These are phyloP conservation scores for Tridacna crocea DNA, from an alignment of 2,888 invertebrate genomes.

Conservation along the genomic window DNA sequence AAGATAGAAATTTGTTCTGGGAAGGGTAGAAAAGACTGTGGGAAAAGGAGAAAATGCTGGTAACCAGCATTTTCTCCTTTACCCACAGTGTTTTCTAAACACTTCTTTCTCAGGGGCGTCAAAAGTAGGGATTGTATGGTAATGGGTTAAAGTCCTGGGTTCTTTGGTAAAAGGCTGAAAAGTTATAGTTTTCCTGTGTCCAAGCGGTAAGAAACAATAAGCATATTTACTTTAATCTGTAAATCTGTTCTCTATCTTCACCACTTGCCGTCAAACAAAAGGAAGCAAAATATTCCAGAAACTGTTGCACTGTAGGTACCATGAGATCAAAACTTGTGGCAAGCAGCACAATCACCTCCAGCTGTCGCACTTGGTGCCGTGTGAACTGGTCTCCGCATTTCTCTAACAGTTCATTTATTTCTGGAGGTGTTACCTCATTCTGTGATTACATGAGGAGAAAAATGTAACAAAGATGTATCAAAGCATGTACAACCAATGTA, in stretches of 20 bases:
- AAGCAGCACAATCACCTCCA: constrained; percentile 74
- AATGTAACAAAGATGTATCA: not conserved
- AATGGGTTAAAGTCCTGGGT: too few species aligned
- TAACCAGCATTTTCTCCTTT: too few species aligned
- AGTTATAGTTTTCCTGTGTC: too few species aligned
- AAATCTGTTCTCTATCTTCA: constrained; percentile 46
- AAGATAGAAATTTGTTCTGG: too few species aligned
- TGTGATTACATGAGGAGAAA: constrained; percentile 29
- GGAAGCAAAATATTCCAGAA: constrained; percentile 74
- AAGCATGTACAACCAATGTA: too few species aligned
- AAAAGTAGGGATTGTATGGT: too few species aligned
- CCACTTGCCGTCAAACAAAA: constrained; percentile 44
- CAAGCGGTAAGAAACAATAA: too few species aligned
- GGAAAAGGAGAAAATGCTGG: too few species aligned
- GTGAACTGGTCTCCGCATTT: constrained; percentile 68
- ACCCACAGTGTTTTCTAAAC: too few species aligned
- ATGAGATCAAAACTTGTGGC: constrained; percentile 75
- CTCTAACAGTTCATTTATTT: constrained; percentile 70
- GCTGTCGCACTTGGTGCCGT: constrained; percentile 69
- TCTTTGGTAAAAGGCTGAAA: too few species aligned
- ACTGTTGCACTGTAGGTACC: constrained; percentile 75
- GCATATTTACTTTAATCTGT: constrained; percentile 44
- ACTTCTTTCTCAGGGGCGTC: too few species aligned
- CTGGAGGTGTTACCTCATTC: constrained; percentile 78
- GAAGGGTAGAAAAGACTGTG: too few species aligned